phyloP scores from a whole-genome alignment of 2,888 invertebrate genomes.

The Phymatocera aterrima region DNA sequence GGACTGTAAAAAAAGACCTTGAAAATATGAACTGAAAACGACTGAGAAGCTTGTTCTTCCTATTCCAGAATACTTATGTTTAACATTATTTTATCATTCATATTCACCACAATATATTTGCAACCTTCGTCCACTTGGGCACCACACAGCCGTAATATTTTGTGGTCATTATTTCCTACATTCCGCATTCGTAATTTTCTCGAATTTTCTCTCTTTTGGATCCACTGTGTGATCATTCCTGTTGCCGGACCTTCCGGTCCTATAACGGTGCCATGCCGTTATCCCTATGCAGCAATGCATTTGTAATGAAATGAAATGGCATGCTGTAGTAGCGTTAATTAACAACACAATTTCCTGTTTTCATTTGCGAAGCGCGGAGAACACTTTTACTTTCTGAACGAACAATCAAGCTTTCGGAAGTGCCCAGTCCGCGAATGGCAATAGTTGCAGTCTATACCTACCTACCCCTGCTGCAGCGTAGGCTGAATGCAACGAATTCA shows the following conservation, averaged over 20 bases:
- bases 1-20: too few species aligned
- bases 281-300: not conserved
- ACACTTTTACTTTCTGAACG: conserved; percentile 22
- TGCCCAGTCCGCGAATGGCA: not conserved
- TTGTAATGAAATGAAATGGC: not conserved
- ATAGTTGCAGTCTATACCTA: not conserved
- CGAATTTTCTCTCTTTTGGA: not conserved
- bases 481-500: not conserved
- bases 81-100: too few species aligned
- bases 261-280: not conserved
- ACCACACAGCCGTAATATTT: not conserved
- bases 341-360: conserved; percentile 40
- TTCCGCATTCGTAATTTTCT: not conserved
- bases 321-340: conserved; percentile 29
- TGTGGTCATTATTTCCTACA: not conserved
- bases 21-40: too few species aligned
- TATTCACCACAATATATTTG: too few species aligned
- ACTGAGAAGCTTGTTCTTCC: too few species aligned
- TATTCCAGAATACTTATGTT: too few species aligned
- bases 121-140: too few species aligned
- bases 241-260: not conserved
- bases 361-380: not conserved
- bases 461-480: not conserved
- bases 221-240: not conserved
- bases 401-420: conserved; percentile 28